phyloP scores from a whole-genome alignment of 1,140 invertebrate genomes.

The Drosophila pandora region DNA sequence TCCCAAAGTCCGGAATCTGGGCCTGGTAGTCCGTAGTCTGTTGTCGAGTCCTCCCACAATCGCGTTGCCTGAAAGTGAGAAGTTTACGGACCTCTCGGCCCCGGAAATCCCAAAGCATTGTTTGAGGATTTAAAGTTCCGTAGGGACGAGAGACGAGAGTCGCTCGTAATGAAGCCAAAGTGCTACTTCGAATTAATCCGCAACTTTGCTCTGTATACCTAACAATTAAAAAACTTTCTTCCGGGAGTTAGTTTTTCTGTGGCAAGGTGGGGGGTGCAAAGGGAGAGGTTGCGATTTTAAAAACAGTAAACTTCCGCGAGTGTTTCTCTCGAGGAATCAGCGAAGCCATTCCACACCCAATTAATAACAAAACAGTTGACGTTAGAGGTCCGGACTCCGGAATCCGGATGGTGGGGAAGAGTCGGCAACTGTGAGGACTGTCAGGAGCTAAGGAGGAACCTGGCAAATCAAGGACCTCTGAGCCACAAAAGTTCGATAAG shows the following conservation, averaged over 20 bases:
- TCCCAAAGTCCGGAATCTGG: not conserved
- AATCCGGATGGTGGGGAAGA: not conserved
- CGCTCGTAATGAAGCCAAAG: slow-evolving; percentile 59
- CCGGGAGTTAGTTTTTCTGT: slow-evolving; percentile 27
- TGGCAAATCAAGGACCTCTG: slow-evolving; percentile 25
- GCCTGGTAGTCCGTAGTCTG: not conserved
- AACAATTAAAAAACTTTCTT: slow-evolving; percentile 57
- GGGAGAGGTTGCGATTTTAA: slow-evolving; percentile 10
- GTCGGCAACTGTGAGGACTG: not conserved
- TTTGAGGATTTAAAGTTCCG: slow-evolving; percentile 61
- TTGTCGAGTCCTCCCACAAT: slow-evolving; percentile 23
- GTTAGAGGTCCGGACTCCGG: not conserved
- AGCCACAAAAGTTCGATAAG: slow-evolving; percentile 60
- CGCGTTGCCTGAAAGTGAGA: slow-evolving; percentile 35
- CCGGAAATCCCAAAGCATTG: slow-evolving; percentile 53
- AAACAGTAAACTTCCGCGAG: slow-evolving; percentile 23
- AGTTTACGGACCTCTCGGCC: slow-evolving; percentile 25
- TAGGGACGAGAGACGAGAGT: slow-evolving; percentile 17
- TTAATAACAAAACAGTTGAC: slow-evolving; percentile 51
- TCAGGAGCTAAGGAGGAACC: not conserved
- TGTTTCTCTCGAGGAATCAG: slow-evolving; percentile 32
- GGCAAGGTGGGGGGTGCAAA: too few relatives aligned
- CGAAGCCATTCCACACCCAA: slow-evolving; percentile 22
- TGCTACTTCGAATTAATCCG: slow-evolving; percentile 60
- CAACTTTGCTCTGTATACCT: slow-evolving; percentile 55